These are phyloP conservation scores for Eurystomus gularis DNA, from an alignment of 2,113 vertebrate genomes.

Conservation along the genomic window DNA sequence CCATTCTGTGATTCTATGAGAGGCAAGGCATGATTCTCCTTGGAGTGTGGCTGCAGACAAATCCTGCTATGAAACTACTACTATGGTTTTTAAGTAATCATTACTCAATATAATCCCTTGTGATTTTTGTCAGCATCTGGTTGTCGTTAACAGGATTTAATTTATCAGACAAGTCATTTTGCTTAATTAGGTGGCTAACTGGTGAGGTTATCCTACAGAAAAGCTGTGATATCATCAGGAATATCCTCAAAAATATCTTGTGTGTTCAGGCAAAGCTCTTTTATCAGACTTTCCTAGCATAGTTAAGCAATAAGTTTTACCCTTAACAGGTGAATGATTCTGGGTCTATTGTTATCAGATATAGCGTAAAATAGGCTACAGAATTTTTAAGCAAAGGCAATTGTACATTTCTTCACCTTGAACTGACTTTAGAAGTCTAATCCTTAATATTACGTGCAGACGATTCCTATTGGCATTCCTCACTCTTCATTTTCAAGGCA, in stretches of 20 bases:
- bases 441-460: background rate
- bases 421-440: background rate
- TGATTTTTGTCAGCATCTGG: constrained; percentile 77
- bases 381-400: background rate
- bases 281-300: background rate
- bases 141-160: constrained; percentile 80
- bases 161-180: constrained; percentile 79
- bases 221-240: constrained; percentile 24
- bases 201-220: constrained; percentile 22
- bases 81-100: constrained; percentile 54
- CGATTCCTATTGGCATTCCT: background rate
- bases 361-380: background rate
- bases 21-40: background rate
- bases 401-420: background rate
- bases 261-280: background rate
- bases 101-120: constrained; percentile 59
- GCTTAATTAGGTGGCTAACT: constrained; percentile 71
- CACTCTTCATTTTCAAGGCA: background rate
- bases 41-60: background rate
- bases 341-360: background rate
- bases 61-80: constrained; percentile 15
- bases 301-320: background rate
- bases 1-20: no score
- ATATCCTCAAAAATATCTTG: constrained; percentile 28
- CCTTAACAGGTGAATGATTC: background rate